A percentile compares a stretch with the other conserved stretches of the same genome.
These are phyloP conservation scores for Rutpela maculata DNA, from an alignment of 2,888 invertebrate species.

Conservation along the genomic window DNA sequence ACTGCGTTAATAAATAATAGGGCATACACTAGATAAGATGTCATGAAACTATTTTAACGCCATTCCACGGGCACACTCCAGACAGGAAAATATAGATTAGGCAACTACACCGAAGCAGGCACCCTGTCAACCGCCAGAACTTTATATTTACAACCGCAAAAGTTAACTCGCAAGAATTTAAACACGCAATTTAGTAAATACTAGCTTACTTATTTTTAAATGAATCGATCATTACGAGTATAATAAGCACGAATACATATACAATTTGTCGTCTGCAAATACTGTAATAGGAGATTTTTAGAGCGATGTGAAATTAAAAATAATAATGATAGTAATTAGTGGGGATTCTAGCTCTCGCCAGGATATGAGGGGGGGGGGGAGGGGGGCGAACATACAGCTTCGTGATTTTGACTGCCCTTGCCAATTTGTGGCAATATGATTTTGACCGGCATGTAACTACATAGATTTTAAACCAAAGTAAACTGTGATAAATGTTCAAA, in stretches of 20 bases:
- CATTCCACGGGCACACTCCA: neutral
- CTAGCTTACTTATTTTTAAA: neutral
- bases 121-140: neutral
- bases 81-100: conserved; percentile 25
- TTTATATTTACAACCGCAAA: conserved; percentile 1
- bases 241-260: neutral
- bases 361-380: too few species aligned
- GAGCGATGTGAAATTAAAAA: too few species aligned
- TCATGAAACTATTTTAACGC: conserved; percentile 40
- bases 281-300: too few species aligned
- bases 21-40: conserved; percentile 40
- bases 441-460: too few species aligned
- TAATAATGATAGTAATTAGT: too few species aligned
- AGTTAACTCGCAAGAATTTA: conserved; percentile 14
- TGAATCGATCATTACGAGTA: neutral
- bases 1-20: conserved; percentile 35
- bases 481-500: too few species aligned
- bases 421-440: too few species aligned
- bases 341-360: too few species aligned
- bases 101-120: conserved; percentile 2
- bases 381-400: too few species aligned
- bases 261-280: too few species aligned
- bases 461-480: too few species aligned
- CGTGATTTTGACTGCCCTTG: too few species aligned
- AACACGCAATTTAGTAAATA: neutral